phyloP scores from a whole-genome alignment of 2,113 vertebrate species.

The Heterochromis multidens region DNA sequence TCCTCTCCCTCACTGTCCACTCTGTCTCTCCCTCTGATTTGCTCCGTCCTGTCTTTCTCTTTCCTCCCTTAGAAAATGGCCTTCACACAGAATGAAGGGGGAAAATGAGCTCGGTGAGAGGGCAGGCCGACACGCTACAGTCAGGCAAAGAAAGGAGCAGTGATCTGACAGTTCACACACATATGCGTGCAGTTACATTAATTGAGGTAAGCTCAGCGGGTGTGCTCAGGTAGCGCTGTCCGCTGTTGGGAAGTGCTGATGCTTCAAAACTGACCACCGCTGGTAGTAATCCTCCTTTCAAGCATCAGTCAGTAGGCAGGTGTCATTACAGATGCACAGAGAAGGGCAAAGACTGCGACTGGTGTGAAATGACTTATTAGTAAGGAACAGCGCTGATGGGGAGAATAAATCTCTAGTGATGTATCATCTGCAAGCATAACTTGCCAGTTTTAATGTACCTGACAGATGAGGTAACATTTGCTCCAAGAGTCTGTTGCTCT shows the following conservation, averaged over 20 bases:
- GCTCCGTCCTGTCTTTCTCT: not conserved
- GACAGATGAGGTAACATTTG: slow-evolving; percentile 2
- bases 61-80: slow-evolving; percentile 36
- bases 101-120: slow-evolving; percentile 54
- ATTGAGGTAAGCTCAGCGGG: slow-evolving; percentile 44
- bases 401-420: slow-evolving; percentile 1
- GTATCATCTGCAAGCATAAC: not conserved
- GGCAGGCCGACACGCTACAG: not conserved
- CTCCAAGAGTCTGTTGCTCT: not conserved
- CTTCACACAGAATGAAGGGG: slow-evolving; percentile 51
- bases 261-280: slow-evolving; percentile 27
- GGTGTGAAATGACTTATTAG: slow-evolving; percentile 7
- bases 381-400: not conserved
- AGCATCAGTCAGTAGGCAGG: slow-evolving; percentile 28
- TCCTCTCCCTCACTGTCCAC: not conserved
- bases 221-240: slow-evolving; percentile 14
- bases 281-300: slow-evolving; percentile 6
- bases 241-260: slow-evolving; percentile 43
- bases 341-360: slow-evolving; percentile 3
- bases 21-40: slow-evolving; percentile 17
- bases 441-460: not conserved
- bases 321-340: slow-evolving; percentile 26
- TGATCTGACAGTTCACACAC: slow-evolving; percentile 22
- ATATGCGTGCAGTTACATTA: not conserved
- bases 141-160: slow-evolving; percentile 19